A percentile compares a stretch with the other conserved stretches of the same genome.
phyloP scores from a whole-genome alignment of 2,113 vertebrate species.

The Tupaia tana region DNA sequence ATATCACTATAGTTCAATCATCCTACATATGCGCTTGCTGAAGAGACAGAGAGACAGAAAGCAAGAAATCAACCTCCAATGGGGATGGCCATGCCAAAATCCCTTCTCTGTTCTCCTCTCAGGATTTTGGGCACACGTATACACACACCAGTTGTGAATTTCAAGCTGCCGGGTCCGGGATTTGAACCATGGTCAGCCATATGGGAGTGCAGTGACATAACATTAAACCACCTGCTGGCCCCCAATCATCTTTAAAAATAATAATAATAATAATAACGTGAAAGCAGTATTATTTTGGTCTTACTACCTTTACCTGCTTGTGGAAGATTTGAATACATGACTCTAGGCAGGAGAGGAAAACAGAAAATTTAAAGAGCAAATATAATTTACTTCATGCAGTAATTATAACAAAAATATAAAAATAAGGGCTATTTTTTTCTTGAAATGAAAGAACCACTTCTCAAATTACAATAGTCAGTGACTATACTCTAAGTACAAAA shows the following conservation, averaged over 20 bases:
- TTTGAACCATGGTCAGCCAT: no score
- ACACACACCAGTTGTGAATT: no score
- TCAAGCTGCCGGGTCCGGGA: no score
- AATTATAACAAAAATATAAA: conserved; percentile 36
- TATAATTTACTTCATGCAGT: background rate
- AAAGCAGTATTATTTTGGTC: background rate
- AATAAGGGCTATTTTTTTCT: background rate
- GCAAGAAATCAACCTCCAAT: no score
- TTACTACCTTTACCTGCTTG: background rate
- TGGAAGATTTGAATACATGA: conserved; percentile 20
- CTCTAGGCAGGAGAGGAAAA: background rate
- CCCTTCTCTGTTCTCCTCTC: no score
- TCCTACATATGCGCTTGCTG: background rate
- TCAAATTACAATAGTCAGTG: background rate
- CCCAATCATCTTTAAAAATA: no score
- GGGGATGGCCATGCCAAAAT: no score
- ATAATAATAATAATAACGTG: background rate
- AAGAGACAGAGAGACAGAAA: no score
- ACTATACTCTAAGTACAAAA: background rate
- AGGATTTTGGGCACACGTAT: no score
- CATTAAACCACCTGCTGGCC: no score
- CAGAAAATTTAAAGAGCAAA: conserved; percentile 6
- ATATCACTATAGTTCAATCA: background rate
- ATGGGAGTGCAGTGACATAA: no score
- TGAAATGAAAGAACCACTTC: background rate